A percentile compares a stretch with the other conserved stretches of the same genome.
These are phyloP conservation scores for Hemibagrus wyckioides DNA, from an alignment of 2,113 vertebrate species.

Conservation along the genomic window DNA sequence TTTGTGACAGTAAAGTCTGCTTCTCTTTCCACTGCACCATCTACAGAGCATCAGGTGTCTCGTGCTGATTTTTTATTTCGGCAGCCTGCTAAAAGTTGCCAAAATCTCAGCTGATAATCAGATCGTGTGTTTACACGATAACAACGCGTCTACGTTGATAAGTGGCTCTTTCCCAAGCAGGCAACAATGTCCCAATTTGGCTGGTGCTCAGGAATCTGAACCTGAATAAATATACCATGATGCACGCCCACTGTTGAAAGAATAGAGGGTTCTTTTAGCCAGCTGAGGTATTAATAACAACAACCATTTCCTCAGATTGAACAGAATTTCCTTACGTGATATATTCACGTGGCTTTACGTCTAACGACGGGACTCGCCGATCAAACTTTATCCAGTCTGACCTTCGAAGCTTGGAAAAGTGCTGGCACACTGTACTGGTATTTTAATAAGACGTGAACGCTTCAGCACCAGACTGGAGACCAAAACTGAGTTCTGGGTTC, in stretches of 20 bases:
- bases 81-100: not conserved
- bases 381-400: not conserved
- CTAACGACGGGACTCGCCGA: not conserved
- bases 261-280: conserved; percentile 39
- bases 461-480: too few species aligned
- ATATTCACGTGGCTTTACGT: not conserved
- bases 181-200: conserved; percentile 48
- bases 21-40: not conserved
- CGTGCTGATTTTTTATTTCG: not conserved
- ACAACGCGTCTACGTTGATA: not conserved
- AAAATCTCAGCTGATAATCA: not conserved
- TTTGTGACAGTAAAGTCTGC: not conserved
- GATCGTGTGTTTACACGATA: not conserved
- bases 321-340: conserved; percentile 39
- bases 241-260: conserved; percentile 39
- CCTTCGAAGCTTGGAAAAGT: not conserved
- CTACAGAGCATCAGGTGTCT: not conserved
- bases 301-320: conserved; percentile 44
- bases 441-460: too few species aligned
- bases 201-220: conserved; percentile 22
- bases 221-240: conserved; percentile 29
- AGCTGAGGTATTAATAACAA: conserved; percentile 47
- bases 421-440: too few species aligned
- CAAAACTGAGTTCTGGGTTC: too few species aligned
- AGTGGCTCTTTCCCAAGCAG: conserved; percentile 38